Conservation (phyloP, 2,113 vertebrate genomes). For the Laticauda colubrina region DNA sequence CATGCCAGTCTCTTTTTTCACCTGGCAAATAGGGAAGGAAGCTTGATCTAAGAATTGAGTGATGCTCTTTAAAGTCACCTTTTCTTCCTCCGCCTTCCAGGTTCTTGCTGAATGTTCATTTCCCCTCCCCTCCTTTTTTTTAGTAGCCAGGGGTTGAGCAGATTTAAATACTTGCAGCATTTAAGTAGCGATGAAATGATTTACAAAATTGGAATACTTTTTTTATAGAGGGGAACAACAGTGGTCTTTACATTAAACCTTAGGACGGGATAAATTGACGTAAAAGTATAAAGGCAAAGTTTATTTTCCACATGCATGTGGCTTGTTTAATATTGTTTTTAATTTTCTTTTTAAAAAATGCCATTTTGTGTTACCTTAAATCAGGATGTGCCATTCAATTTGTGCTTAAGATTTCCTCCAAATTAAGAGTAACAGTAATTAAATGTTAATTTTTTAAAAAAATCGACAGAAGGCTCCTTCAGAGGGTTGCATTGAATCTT, state of each 20-base stretch:
- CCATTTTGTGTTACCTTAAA: slow-evolving; percentile 26
- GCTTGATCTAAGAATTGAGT: slow-evolving; percentile 66
- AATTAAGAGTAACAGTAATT: background rate
- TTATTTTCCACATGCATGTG: background rate
- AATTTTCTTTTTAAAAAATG: slow-evolving; percentile 1
- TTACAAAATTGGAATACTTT: slow-evolving; percentile 18
- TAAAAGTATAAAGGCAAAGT: background rate
- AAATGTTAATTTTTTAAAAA: background rate
- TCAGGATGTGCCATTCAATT: slow-evolving; percentile 6
- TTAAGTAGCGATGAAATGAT: slow-evolving; percentile 4
- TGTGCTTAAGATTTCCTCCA: background rate
- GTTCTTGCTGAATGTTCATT: slow-evolving; percentile 55
- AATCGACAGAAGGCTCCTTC: background rate
- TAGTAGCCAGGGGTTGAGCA: slow-evolving; percentile 13
- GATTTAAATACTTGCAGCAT: slow-evolving; percentile 33
- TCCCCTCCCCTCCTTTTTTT: slow-evolving; percentile 24
- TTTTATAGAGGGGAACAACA: background rate
- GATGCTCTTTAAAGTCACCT: slow-evolving; percentile 60
- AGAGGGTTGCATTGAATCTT: background rate
- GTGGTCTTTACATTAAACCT: background rate
- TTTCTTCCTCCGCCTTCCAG: slow-evolving; percentile 51
- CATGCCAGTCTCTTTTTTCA: slow-evolving; percentile 84
- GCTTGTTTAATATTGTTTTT: background rate
- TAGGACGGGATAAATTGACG: background rate
- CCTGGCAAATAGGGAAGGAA: slow-evolving; percentile 79